Percentiles rank a stretch among this genome's conserved stretches.
Conservation (phyloP, 1,140 invertebrate species). For the Solen grandis region DNA sequence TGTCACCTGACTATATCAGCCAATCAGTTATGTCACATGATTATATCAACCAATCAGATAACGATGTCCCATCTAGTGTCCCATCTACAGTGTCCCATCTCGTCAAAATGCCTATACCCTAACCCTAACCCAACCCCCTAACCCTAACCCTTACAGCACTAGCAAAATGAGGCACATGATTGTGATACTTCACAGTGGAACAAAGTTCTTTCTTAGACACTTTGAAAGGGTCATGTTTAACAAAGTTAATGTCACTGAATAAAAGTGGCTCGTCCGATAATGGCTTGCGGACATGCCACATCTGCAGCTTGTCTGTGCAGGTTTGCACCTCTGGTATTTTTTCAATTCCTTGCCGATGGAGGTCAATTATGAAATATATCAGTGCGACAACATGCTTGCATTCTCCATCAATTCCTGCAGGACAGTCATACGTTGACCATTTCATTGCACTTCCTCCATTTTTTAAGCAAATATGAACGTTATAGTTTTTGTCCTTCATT, state of each 20-base stretch:
- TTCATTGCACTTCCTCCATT: conserved; percentile 27
- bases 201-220: conserved; percentile 41
- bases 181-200: conserved; percentile 36
- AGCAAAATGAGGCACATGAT: conserved; percentile 25
- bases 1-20: no score
- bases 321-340: no score
- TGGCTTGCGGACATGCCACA: conserved; percentile 46
- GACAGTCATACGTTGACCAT: conserved; percentile 43
- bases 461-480: conserved; percentile 50
- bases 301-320: conserved; percentile 44
- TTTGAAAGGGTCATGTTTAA: conserved; percentile 47
- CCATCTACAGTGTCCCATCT: no score
- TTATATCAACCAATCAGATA: no score
- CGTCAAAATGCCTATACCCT: no score
- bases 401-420: no score
- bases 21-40: no score
- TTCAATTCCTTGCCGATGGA: conserved; percentile 29
- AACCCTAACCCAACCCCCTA: no score
- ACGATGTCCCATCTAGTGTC: no score
- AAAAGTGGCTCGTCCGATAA: conserved; percentile 43
- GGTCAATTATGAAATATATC: conserved; percentile 37
- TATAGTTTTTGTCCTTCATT: no score
- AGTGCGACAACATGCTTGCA: conserved; percentile 41
- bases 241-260: conserved; percentile 46
- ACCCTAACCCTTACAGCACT: no score